Conservation (phyloP, 2,797 vertebrate species). For the Furcifer pardalis region DNA sequence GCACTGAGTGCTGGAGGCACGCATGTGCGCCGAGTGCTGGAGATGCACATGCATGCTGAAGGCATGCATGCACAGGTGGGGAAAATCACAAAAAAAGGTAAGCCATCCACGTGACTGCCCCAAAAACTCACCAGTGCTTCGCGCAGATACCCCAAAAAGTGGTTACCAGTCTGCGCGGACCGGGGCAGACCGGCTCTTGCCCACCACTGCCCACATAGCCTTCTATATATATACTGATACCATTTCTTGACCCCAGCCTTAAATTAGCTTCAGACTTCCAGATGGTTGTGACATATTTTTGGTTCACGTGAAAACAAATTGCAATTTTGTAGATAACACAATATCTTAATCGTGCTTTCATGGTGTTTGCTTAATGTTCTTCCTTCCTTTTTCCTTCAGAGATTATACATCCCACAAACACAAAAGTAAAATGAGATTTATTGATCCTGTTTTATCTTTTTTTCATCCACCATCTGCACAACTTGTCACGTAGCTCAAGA, state of each 20-base stretch:
- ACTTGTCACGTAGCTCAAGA: conserved; percentile 48
- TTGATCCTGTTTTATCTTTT: conserved; percentile 53
- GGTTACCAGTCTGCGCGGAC: too few relatives aligned
- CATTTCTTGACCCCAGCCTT: background rate
- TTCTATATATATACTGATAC: background rate
- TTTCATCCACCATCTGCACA: conserved; percentile 52
- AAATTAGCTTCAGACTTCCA: background rate
- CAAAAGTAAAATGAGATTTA: conserved; percentile 71
- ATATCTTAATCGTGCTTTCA: conserved; percentile 34
- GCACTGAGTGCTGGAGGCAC: too few relatives aligned
- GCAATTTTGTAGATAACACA: background rate
- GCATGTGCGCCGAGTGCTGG: too few relatives aligned
- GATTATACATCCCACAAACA: conserved; percentile 36
- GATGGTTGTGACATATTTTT: background rate
- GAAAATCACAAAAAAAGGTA: too few relatives aligned
- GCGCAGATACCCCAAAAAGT: too few relatives aligned
- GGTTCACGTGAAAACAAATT: background rate
- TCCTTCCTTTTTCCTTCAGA: conserved; percentile 29
- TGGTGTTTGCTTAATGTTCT: conserved; percentile 14
- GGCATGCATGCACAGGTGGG: too few relatives aligned
- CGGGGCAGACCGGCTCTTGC: too few relatives aligned
- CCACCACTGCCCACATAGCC: too few relatives aligned
- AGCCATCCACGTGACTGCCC: too few relatives aligned
- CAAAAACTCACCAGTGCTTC: too few relatives aligned
- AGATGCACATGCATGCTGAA: too few relatives aligned